phyloP scores from a whole-genome alignment of 2,113 vertebrate species.

The Bambusicola thoracicus region DNA sequence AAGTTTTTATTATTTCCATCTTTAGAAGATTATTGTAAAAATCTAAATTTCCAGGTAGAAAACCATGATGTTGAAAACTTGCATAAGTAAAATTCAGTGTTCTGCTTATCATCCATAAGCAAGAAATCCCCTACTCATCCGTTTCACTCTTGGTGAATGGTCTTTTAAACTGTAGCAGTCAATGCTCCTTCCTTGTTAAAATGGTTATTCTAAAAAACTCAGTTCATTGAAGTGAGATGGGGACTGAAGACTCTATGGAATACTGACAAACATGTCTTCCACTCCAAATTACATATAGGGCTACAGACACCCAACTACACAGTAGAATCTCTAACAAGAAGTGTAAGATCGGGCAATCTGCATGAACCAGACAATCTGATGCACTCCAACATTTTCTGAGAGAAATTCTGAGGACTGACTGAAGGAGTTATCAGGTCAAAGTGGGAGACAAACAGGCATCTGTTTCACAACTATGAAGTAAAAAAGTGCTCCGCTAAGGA shows the following conservation, averaged over 20 bases:
- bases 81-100: neutral
- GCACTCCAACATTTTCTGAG: neutral
- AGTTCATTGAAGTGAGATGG: neutral
- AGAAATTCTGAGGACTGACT: neutral
- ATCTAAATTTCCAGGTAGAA: neutral
- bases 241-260: neutral
- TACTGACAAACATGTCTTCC: neutral
- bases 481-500: neutral
- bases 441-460: neutral
- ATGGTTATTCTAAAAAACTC: neutral
- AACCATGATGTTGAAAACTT: neutral
- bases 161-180: neutral
- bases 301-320: neutral
- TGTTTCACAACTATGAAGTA: neutral
- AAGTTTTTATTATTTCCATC: neutral
- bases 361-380: neutral
- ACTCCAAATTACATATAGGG: neutral
- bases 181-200: neutral
- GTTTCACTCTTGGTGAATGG: neutral
- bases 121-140: neutral
- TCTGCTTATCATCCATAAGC: neutral
- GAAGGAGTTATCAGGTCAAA: neutral
- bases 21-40: neutral
- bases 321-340: neutral
- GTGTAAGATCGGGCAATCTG: neutral